These are phyloP conservation scores for Quadroppia sp. DNA, from an alignment of 2,888 invertebrate genomes.

Conservation along the genomic window DNA sequence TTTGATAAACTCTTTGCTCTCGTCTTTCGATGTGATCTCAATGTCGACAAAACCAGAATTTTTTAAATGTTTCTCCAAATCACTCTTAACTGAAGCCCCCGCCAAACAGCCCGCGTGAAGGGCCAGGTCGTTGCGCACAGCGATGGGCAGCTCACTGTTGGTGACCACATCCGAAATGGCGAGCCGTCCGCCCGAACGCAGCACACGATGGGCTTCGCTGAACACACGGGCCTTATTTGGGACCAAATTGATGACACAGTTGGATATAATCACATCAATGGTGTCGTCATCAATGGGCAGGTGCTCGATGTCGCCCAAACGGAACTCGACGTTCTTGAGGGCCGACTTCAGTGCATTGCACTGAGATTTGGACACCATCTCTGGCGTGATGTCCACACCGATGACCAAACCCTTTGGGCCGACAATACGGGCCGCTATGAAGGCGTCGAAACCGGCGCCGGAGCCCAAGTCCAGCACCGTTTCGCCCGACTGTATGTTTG, in stretches of 20 bases:
- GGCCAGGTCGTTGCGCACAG: conserved; percentile 18
- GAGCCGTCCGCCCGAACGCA: conserved; percentile 22
- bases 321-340: conserved; percentile 17
- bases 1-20: conserved; percentile 25
- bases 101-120: conserved; percentile 4
- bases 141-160: background rate
- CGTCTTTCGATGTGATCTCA: conserved; percentile 22
- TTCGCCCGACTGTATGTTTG: conserved; percentile 3
- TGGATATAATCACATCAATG: conserved; percentile 24
- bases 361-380: conserved; percentile 16
- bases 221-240: conserved; percentile 17
- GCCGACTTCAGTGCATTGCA: conserved; percentile 15
- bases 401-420: conserved; percentile 23
- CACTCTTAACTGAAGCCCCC: conserved; percentile 10
- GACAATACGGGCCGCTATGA: conserved; percentile 24
- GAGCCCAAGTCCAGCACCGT: conserved; percentile 29
- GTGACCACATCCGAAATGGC: conserved; percentile 36
- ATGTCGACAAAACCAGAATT: conserved; percentile 5
- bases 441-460: background rate
- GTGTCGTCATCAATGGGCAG: background rate
- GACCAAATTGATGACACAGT: conserved; percentile 20
- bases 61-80: conserved; percentile 19
- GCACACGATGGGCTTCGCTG: conserved; percentile 28
- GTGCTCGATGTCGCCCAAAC: conserved; percentile 29
- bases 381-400: conserved; percentile 35